These are phyloP conservation scores for Mellivora capensis DNA, from an alignment of 2,113 vertebrate species.

Conservation along the genomic window DNA sequence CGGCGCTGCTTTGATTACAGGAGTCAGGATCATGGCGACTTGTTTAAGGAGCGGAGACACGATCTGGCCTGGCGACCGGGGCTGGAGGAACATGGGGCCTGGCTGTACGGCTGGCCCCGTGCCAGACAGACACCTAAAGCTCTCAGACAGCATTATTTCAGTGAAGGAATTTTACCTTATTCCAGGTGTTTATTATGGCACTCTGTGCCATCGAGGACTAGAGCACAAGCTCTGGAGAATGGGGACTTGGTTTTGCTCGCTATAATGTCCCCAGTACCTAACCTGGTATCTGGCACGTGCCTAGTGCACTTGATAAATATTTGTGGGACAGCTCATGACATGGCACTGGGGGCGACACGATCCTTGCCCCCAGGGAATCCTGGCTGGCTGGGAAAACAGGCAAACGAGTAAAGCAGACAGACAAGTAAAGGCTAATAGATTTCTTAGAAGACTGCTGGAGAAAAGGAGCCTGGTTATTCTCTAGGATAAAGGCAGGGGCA, in stretches of 20 bases:
- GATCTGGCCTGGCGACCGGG: constrained; percentile 75
- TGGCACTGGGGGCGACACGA: neutral
- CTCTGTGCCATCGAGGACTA: neutral
- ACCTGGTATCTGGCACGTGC: neutral
- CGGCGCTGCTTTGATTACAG: constrained; percentile 79
- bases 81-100: constrained; percentile 39
- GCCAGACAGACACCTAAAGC: neutral
- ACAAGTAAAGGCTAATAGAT: neutral
- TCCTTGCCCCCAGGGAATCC: neutral
- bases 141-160: neutral
- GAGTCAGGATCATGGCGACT: constrained; percentile 77
- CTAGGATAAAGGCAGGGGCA: neutral
- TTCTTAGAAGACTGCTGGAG: neutral
- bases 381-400: neutral
- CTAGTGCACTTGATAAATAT: neutral
- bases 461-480: neutral
- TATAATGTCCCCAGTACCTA: neutral
- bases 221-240: neutral
- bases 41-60: constrained; percentile 82
- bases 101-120: accelerated
- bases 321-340: neutral
- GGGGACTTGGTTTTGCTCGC: neutral
- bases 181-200: too few relatives aligned
- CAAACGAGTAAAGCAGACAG: neutral
- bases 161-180: neutral